A percentile compares a stretch with the other conserved stretches of the same genome.
These are phyloP conservation scores for Drosophila ezoana DNA, from an alignment of 2,888 invertebrate genomes.

Conservation along the genomic window DNA sequence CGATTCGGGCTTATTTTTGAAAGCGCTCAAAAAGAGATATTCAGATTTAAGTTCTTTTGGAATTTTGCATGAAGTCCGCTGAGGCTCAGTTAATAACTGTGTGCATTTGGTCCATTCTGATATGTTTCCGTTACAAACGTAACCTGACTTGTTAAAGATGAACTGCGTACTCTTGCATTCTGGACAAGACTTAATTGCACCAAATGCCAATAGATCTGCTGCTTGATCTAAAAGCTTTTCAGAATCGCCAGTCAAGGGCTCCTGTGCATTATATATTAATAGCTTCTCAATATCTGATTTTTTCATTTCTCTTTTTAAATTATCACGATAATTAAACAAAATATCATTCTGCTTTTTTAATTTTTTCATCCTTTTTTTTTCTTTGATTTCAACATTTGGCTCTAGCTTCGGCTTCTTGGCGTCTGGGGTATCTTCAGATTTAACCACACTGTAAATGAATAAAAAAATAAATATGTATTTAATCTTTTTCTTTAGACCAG, in stretches of 20 bases:
- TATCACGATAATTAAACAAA: slow-evolving; percentile 88
- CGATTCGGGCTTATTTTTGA: slow-evolving; percentile 87
- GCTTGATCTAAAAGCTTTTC: slow-evolving; percentile 88
- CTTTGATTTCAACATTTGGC: slow-evolving; percentile 87
- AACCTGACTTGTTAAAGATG: slow-evolving; percentile 90
- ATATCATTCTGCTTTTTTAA: slow-evolving; percentile 76
- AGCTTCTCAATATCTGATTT: slow-evolving; percentile 88
- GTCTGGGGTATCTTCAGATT: slow-evolving; percentile 86
- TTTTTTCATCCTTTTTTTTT: slow-evolving; percentile 87
- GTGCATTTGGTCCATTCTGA: slow-evolving; percentile 95
- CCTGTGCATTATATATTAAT: slow-evolving; percentile 90
- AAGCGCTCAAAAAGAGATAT: slow-evolving; percentile 87
- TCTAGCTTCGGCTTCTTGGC: slow-evolving; percentile 90
- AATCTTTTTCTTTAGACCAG: neutral
- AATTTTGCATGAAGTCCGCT: slow-evolving; percentile 89
- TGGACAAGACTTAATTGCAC: slow-evolving; percentile 90
- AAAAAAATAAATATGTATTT: neutral
- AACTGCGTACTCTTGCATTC: slow-evolving; percentile 92
- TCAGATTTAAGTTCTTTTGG: slow-evolving; percentile 87
- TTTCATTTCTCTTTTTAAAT: slow-evolving; percentile 86
- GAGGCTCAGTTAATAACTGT: slow-evolving; percentile 89
- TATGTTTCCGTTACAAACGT: slow-evolving; percentile 91
- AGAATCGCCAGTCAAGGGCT: slow-evolving; percentile 88
- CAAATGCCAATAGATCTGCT: slow-evolving; percentile 95
- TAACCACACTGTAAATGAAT: slow-evolving; percentile 78